Conservation (phyloP, 2,797 vertebrate species). For the Phoxinus dragarum region DNA sequence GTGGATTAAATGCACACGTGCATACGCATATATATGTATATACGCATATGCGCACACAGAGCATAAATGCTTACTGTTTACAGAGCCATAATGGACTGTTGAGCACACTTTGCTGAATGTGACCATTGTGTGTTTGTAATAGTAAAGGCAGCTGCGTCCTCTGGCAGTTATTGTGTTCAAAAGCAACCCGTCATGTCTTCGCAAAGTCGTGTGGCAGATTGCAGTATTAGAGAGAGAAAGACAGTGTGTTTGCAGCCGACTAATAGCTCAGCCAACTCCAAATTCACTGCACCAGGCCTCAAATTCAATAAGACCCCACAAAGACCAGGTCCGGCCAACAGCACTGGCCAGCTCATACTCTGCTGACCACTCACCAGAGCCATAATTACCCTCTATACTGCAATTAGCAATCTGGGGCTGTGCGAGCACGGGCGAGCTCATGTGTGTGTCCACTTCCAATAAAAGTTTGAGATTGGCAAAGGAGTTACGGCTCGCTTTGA, state of each 20-base stretch:
- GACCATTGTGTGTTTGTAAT: conserved; percentile 46
- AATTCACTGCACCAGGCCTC: conserved; percentile 57
- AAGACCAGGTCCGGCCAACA: conserved; percentile 59
- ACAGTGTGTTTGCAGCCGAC: conserved; percentile 46
- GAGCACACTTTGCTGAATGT: conserved; percentile 25
- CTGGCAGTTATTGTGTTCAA: conserved; percentile 51
- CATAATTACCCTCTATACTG: conserved; percentile 65
- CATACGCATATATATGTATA: conserved; percentile 45
- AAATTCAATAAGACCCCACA: conserved; percentile 67
- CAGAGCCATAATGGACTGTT: conserved; percentile 29
- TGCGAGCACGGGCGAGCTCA: conserved; percentile 3
- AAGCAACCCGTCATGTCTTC: conserved; percentile 48
- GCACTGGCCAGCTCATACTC: conserved; percentile 58
- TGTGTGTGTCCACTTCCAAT: conserved; percentile 47
- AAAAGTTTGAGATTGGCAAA: conserved; percentile 60
- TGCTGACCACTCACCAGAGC: conserved; percentile 60
- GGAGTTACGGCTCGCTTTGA: conserved; percentile 48
- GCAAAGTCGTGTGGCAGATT: conserved; percentile 50
- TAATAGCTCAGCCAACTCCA: conserved; percentile 51
- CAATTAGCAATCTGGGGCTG: conserved; percentile 70
- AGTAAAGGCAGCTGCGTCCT: conserved; percentile 51
- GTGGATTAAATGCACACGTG: conserved; percentile 57
- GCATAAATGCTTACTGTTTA: conserved; percentile 39
- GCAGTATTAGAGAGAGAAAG: conserved; percentile 37
- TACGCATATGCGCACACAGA: conserved; percentile 56